Evolutionary conservation across 1,140 invertebrate species (phyloP).

Genomic region (Pseudobourletiella spinata): DNA sequence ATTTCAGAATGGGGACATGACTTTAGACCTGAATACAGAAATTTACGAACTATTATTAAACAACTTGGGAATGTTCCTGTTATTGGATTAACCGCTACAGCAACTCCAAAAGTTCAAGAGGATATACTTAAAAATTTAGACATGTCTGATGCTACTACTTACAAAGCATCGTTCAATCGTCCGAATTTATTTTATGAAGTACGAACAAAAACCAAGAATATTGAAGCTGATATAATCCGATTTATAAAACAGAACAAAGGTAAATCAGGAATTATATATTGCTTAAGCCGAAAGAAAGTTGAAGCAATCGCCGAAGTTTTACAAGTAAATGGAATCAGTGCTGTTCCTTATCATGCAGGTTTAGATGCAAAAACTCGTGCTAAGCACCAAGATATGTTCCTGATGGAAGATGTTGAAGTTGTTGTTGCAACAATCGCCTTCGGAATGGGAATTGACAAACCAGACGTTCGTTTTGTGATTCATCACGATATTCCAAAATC

Average conservation of each 20-base stretch:
- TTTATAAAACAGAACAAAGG: conserved; percentile 52
- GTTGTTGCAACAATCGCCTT: conserved; percentile 94
- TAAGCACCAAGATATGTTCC: conserved; percentile 67
- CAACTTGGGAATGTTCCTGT: conserved; percentile 50
- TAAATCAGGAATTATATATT: conserved; percentile 89
- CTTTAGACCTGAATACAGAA: not conserved
- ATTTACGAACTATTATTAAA: not conserved
- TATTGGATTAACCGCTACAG: conserved; percentile 61
- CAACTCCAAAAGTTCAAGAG: conserved; percentile 73
- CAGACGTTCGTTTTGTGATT: conserved; percentile 82
- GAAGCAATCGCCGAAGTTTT: conserved; percentile 61
- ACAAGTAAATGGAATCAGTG: conserved; percentile 53
- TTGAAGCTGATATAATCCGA: conserved; percentile 47
- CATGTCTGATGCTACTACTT: conserved; percentile 71
- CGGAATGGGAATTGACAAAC: conserved; percentile 96
- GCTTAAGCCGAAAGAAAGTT: conserved; percentile 84
- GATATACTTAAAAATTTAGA: conserved; percentile 82
- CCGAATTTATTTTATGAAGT: not conserved
- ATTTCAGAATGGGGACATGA: too few species aligned
- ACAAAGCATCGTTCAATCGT: not conserved
- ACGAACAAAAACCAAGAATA: not conserved
- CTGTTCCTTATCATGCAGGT: conserved; percentile 80
- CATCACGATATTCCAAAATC: conserved; percentile 89
- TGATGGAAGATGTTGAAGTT: conserved; percentile 58
- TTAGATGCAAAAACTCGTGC: conserved; percentile 58